These are phyloP conservation scores for Colletes gigas DNA, from an alignment of 1,140 invertebrate species.

Conservation along the genomic window DNA sequence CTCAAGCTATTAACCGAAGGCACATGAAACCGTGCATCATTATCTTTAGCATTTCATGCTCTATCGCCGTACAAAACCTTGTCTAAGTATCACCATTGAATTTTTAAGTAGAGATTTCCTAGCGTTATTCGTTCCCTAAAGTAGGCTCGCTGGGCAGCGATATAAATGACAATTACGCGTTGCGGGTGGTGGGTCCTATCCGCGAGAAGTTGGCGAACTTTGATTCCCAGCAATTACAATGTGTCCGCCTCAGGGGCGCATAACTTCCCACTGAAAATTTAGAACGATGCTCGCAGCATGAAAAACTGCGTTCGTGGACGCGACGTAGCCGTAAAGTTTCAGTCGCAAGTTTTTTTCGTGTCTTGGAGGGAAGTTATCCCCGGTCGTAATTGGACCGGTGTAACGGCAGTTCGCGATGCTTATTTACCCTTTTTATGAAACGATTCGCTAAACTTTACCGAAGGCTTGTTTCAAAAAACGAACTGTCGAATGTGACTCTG, in stretches of 20 bases:
- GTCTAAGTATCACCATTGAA: too few relatives aligned
- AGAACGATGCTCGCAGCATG: slow-evolving; percentile 10
- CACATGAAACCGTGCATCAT: too few relatives aligned
- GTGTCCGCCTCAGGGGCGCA: slow-evolving; percentile 28
- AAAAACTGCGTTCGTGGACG: slow-evolving; percentile 8
- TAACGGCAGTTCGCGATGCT: neutral
- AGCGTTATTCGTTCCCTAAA: slow-evolving; percentile 55
- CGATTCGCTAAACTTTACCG: neutral
- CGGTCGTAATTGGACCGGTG: slow-evolving; percentile 24
- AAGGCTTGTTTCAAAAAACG: neutral
- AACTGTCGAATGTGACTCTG: neutral
- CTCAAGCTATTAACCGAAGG: too few relatives aligned
- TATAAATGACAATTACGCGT: slow-evolving; percentile 71
- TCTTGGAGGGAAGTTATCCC: slow-evolving; percentile 11
- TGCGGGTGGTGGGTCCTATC: slow-evolving; percentile 43
- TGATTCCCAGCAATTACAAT: slow-evolving; percentile 34
- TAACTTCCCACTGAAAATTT: slow-evolving; percentile 58
- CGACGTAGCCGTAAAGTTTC: slow-evolving; percentile 19
- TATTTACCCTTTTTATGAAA: neutral
- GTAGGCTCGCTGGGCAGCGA: slow-evolving; percentile 58
- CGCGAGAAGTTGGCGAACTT: slow-evolving; percentile 42
- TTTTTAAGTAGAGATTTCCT: too few relatives aligned
- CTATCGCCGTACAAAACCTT: too few relatives aligned
- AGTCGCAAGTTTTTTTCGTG: slow-evolving; percentile 2
- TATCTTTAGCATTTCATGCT: too few relatives aligned